A percentile compares a stretch with the other conserved stretches of the same genome.
These are phyloP conservation scores for Acronicta leporina DNA, from an alignment of 2,888 invertebrate species.

Conservation along the genomic window DNA sequence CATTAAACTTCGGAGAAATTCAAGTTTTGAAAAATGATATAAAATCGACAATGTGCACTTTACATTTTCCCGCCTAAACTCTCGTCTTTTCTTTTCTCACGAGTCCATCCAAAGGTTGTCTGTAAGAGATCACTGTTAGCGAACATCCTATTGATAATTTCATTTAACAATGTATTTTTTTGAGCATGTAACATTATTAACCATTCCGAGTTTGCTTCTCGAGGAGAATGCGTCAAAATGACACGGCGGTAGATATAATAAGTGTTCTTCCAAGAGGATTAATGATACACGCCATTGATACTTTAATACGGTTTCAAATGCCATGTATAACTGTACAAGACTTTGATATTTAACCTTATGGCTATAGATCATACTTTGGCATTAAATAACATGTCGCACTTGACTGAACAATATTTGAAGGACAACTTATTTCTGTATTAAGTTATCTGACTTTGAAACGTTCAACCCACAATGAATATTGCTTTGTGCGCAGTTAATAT, in stretches of 20 bases:
- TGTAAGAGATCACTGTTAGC: no score
- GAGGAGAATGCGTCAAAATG: constrained; percentile 25
- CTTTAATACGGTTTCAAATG: constrained; percentile 49
- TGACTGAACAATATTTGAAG: constrained; percentile 47
- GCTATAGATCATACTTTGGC: constrained; percentile 14
- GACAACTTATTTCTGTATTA: constrained; percentile 51
- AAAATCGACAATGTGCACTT: no score
- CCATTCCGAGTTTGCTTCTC: constrained; percentile 20
- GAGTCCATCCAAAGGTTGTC: no score
- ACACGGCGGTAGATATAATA: constrained; percentile 40
- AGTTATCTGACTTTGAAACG: constrained; percentile 31
- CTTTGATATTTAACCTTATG: constrained; percentile 8
- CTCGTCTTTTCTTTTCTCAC: no score
- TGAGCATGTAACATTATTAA: no score
- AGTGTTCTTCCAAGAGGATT: constrained; percentile 50
- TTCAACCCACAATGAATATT: constrained; percentile 29
- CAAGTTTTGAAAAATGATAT: no score
- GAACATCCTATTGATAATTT: no score
- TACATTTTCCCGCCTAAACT: no score
- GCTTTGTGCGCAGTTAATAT: constrained; percentile 34
- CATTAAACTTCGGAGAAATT: no score
- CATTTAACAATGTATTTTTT: no score
- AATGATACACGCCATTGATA: constrained; percentile 45
- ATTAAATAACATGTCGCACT: constrained; percentile 19
- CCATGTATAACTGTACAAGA: constrained; percentile 18